Base-by-base conservation (phyloP, 2,888 invertebrate species). In the Pseudococcus jackbeardsleyi region DNA sequence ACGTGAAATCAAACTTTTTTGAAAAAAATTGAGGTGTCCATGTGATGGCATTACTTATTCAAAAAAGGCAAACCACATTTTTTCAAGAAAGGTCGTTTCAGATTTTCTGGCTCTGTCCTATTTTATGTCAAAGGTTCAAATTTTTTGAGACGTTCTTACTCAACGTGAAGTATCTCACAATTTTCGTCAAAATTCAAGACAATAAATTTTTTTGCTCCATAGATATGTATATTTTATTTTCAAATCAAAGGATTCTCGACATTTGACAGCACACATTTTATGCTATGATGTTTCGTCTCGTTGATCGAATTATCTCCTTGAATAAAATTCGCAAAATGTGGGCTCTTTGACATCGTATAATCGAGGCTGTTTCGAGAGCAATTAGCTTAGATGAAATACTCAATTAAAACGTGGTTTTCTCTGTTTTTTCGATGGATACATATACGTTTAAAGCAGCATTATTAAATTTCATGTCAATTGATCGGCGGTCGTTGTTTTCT, bases 341-440 rank as follows among this genome's bases (percentile, higher is more conserved):
- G 39, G 79, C 33, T 42, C 26, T 79, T 79, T 39, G 72, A 72
- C 33, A 72, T 72, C 72, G 22, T 11, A 22, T 68, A 79, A 50
- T 39, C 79, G 42, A 79, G 79, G 79, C 42, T 79, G 33, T n/a
- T 42, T 17, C 17, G 79, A n/a, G 7, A n/a, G 7, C 42, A n/a
- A 79, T 42, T 17, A 42, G n/a, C 42, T 42, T 79, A 22, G 42
- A 79, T 42, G n/a, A 42, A 79, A 26, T 79, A n/a, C 59, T 59
- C 6, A 17, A 79, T 79, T 79, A 79, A 79, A 79, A 42, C 39
- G 33, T n/a, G 42, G n/a, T 79, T 79, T 79, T 79, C 79, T 79
- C 79, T 79, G 12, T 79, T 79, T 6, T 79, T 77, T 39, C 11
- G n/a, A 79, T 42, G 17, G 22, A 33, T 33, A 33, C 26, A 33